Conservation (phyloP, 2,888 invertebrate species). For the Ornithoptera alexandrae region DNA sequence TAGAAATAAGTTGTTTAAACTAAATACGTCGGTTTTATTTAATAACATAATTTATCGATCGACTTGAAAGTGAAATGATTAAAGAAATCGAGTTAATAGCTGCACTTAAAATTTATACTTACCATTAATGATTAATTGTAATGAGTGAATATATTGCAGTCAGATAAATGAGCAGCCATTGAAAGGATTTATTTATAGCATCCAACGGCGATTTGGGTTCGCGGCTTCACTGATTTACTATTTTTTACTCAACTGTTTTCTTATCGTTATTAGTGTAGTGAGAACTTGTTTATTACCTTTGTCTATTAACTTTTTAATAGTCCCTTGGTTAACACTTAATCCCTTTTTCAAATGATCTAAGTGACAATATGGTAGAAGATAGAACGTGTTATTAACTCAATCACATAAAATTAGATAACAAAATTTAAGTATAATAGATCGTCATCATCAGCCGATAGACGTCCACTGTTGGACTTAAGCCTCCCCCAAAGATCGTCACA, state of each 20-base stretch:
- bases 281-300: not conserved
- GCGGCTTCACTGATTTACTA: not conserved
- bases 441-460: no score
- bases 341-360: not conserved
- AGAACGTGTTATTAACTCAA: no score
- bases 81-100: not conserved
- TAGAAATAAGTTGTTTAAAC: not conserved
- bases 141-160: conserved; percentile 1
- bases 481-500: no score
- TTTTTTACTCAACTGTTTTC: not conserved
- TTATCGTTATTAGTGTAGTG: not conserved
- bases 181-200: conserved; percentile 4
- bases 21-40: not conserved
- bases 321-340: not conserved
- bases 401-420: no score
- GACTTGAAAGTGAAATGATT: not conserved
- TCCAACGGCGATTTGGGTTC: not conserved
- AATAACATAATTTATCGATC: not conserved
- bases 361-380: not conserved
- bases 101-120: not conserved
- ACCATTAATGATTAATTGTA: conserved; percentile 1
- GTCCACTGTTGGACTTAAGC: no score
- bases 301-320: not conserved
- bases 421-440: no score
- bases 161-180: conserved; percentile 1